Conservation (phyloP, 2,888 invertebrate species). For the Stenotaenia linearis region DNA sequence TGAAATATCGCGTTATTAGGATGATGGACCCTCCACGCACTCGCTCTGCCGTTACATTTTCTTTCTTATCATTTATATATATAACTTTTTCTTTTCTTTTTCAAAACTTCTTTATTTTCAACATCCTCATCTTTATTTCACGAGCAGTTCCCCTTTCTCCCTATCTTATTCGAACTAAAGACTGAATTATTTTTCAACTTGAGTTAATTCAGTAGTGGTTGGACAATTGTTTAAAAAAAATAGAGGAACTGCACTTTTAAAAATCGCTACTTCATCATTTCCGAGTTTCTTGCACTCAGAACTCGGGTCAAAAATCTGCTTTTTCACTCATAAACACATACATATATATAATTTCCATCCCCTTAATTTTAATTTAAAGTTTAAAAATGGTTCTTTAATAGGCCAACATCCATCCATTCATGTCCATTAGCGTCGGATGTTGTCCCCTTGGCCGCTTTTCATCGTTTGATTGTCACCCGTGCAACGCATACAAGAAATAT, state of each 20-base stretch:
- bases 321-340: neutral
- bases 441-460: neutral
- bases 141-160: neutral
- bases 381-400: neutral
- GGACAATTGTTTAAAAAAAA: neutral
- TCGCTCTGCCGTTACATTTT: neutral
- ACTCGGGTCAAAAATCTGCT: too few species aligned
- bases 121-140: neutral
- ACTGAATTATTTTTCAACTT: neutral
- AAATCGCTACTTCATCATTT: neutral
- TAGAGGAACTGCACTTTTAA: neutral
- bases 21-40: neutral
- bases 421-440: neutral
- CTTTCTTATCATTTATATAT: neutral
- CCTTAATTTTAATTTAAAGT: neutral
- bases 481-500: neutral
- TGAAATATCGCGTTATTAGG: neutral
- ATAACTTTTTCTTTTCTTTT: neutral
- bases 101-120: too few species aligned
- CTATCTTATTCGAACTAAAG: neutral
- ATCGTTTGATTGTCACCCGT: neutral
- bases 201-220: neutral
- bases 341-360: neutral
- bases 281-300: too few species aligned
- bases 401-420: neutral